Evolutionary conservation across 64 coral and sea anemone genomes (phyloP).

Genomic region (Acropora tenuis): DNA sequence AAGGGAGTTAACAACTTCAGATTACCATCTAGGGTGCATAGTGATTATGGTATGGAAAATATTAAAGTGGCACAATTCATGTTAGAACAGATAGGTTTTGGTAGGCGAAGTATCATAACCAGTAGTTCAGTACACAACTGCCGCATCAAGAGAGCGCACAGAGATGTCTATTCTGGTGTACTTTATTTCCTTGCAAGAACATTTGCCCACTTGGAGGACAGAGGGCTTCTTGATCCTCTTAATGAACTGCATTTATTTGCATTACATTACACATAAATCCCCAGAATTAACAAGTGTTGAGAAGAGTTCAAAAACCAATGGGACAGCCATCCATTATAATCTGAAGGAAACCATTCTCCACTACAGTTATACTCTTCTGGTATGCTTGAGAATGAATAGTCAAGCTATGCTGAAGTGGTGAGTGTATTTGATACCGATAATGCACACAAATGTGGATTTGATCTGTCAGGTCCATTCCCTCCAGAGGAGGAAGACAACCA

Average conservation of each 20-base stretch:
- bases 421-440: too few relatives aligned
- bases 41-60: background rate
- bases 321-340: constrained; percentile 3
- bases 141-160: too few relatives aligned
- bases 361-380: constrained; percentile 30
- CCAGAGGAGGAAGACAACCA: background rate
- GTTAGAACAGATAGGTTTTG: background rate
- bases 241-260: constrained; percentile 15
- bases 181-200: background rate
- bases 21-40: background rate
- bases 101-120: too few relatives aligned
- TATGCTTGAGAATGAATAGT: constrained; percentile 29
- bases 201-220: background rate
- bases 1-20: background rate
- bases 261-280: constrained; percentile 12
- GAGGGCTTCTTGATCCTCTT: too few relatives aligned
- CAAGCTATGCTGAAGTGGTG: too few relatives aligned
- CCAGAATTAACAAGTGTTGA: constrained; percentile 19
- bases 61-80: background rate
- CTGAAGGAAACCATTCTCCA: constrained; percentile 16
- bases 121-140: too few relatives aligned
- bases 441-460: background rate
- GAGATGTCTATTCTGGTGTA: background rate
- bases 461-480: background rate
- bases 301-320: background rate